These are phyloP conservation scores for Taxidea taxus DNA, from an alignment of 2,113 vertebrate species.

Conservation along the genomic window DNA sequence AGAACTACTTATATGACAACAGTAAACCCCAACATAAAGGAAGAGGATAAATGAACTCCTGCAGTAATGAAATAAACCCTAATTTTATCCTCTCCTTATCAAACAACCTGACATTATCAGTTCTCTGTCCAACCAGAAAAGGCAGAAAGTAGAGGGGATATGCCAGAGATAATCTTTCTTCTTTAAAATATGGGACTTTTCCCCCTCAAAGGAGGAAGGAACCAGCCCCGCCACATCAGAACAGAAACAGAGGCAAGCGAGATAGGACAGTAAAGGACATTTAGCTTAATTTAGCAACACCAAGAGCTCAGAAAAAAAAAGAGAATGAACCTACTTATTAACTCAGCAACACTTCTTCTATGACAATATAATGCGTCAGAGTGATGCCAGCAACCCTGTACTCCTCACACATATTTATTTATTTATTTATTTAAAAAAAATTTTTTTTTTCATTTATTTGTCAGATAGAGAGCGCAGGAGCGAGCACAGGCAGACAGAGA, in stretches of 20 bases:
- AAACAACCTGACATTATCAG: not conserved
- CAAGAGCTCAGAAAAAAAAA: not conserved
- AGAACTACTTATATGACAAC: not conserved
- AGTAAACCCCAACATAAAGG: not conserved
- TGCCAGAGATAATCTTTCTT: not conserved
- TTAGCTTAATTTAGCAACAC: not conserved
- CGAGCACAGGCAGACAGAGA: too few species aligned
- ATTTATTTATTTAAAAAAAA: not conserved
- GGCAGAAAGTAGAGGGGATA: not conserved
- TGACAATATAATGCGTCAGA: not conserved
- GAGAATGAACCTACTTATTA: not conserved
- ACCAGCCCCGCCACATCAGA: not conserved
- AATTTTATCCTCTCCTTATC: not conserved
- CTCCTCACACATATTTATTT: not conserved
- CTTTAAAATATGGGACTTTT: too few species aligned
- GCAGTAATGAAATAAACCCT: not conserved
- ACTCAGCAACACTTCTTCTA: not conserved
- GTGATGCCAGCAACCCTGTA: not conserved
- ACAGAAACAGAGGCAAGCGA: not conserved
- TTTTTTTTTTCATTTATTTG: too few species aligned
- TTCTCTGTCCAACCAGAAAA: not conserved
- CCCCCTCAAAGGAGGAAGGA: not conserved
- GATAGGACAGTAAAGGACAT: not conserved
- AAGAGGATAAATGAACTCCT: not conserved
- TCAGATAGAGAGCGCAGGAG: too few species aligned